Base-by-base conservation (phyloP, 1,140 invertebrate genomes). In the Latrodectus geometricus region DNA sequence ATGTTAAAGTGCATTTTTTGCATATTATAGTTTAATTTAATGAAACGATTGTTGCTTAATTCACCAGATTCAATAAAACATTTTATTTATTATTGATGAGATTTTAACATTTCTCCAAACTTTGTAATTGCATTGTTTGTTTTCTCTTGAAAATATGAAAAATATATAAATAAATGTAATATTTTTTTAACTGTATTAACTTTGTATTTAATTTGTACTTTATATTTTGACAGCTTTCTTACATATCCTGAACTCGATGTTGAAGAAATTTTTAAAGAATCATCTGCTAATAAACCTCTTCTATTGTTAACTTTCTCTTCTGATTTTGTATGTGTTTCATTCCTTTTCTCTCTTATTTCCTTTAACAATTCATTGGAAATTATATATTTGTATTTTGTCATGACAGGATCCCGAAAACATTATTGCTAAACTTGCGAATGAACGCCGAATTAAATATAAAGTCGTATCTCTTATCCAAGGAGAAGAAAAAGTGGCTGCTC, bases 181-280 rank as follows among this genome's bases (percentile, higher is more conserved):
- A 61, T 14, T 61, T 14, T 56, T 11, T 61, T 17, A 61, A 61
- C 11, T 61, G 8, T 61, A 61, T 61, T 61, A 11, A 61, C 11
- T 61, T 14, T 2, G 68, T 69, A 20, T 69, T 69, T 69, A 35
- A 35, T 35, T 3, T 35, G 35, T 1, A 52, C n/a, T 78, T 78
- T 20, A 9, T 54, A 4, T 65, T 12, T 70, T 80, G 35, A 61
- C n/a, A 86, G 75, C 15, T 86, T 77, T 86, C 50, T 86, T 9
- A 66, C 50, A 17, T 77, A 78, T 15, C 75, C 75, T 15, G 12
- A 20, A 2, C 7, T 49, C 4, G 52, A 48, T 66, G 52, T 86
- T n/a, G 20, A 4, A 15, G 83, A 86, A 69, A 72, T 78, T 54
- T 75, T 86, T 35, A 70, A 72, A 69, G 83, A 86, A 8, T 68